These are phyloP conservation scores for Myotis pilosus DNA, from an alignment of 2,797 vertebrate species.

Conservation along the genomic window DNA sequence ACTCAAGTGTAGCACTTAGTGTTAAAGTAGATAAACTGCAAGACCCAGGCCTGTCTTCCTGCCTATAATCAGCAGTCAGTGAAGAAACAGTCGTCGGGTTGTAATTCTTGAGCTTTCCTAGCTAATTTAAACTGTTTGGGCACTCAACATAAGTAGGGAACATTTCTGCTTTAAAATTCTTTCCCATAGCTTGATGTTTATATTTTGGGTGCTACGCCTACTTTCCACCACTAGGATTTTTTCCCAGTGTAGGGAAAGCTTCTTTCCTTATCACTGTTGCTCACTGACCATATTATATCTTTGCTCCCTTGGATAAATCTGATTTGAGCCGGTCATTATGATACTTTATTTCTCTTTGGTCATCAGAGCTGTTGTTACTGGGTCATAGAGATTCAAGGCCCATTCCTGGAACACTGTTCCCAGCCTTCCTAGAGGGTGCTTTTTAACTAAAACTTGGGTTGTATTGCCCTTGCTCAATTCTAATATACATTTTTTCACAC, in stretches of 20 bases:
- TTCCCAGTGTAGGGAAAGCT: background rate
- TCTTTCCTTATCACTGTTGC: background rate
- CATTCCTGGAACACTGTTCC: background rate
- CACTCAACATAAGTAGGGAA: conserved; percentile 35
- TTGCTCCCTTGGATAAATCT: conserved; percentile 11
- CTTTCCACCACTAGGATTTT: background rate
- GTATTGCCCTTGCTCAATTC: background rate
- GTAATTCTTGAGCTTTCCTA: background rate
- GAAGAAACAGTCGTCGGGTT: background rate
- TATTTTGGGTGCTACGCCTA: conserved; percentile 58
- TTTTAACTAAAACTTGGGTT: background rate
- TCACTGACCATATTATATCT: background rate
- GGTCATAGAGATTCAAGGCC: background rate
- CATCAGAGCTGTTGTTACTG: background rate
- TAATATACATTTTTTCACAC: background rate
- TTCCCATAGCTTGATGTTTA: conserved; percentile 56
- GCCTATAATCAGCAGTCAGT: conserved; percentile 40
- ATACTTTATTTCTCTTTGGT: conserved; percentile 50
- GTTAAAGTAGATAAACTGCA: conserved; percentile 43
- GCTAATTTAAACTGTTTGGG: conserved; percentile 42
- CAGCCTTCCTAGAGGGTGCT: background rate
- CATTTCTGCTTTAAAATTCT: conserved; percentile 46
- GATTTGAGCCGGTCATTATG: background rate
- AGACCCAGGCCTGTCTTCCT: conserved; percentile 49
- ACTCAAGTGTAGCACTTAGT: conserved; percentile 65